A percentile compares a stretch with the other conserved stretches of the same genome.
These are phyloP conservation scores for Colletes collaris DNA, from an alignment of 2,888 invertebrate species.

Conservation along the genomic window DNA sequence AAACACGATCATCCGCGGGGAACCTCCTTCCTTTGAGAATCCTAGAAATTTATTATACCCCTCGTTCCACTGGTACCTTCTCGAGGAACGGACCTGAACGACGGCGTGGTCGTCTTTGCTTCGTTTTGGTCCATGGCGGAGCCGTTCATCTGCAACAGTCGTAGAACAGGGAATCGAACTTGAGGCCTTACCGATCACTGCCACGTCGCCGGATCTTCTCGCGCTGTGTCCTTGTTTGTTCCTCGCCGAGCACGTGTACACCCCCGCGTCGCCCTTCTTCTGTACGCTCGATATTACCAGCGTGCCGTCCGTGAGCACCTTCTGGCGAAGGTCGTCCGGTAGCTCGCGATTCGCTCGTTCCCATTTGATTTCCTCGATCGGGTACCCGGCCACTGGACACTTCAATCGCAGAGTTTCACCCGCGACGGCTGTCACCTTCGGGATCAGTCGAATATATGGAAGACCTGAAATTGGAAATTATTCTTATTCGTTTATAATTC, in stretches of 20 bases:
- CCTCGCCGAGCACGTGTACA: constrained; percentile 91
- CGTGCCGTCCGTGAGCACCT: constrained; percentile 89
- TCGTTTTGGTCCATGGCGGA: not conserved
- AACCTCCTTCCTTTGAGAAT: constrained; percentile 3
- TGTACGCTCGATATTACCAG: constrained; percentile 90
- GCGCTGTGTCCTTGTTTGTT: constrained; percentile 91
- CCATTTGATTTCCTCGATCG: constrained; percentile 92
- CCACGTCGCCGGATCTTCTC: constrained; percentile 89
- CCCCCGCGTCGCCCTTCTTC: constrained; percentile 89
- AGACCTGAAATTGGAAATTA: constrained; percentile 84
- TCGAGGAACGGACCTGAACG: not conserved
- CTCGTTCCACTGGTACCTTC: not conserved
- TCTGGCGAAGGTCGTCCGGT: constrained; percentile 91
- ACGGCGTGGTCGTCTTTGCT: not conserved
- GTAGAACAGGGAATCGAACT: constrained; percentile 36
- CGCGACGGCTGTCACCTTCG: constrained; percentile 92
- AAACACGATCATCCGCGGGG: constrained; percentile 11
- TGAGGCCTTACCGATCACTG: constrained; percentile 88
- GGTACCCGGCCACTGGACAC: constrained; percentile 93
- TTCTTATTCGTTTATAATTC: not conserved
- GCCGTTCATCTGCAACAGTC: constrained; percentile 58
- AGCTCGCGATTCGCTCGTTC: constrained; percentile 89
- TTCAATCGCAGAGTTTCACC: constrained; percentile 89
- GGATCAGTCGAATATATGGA: constrained; percentile 91
- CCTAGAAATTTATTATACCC: constrained; percentile 44